These are phyloP conservation scores for Carassius auratus DNA, from an alignment of 2,113 vertebrate species.

Conservation along the genomic window DNA sequence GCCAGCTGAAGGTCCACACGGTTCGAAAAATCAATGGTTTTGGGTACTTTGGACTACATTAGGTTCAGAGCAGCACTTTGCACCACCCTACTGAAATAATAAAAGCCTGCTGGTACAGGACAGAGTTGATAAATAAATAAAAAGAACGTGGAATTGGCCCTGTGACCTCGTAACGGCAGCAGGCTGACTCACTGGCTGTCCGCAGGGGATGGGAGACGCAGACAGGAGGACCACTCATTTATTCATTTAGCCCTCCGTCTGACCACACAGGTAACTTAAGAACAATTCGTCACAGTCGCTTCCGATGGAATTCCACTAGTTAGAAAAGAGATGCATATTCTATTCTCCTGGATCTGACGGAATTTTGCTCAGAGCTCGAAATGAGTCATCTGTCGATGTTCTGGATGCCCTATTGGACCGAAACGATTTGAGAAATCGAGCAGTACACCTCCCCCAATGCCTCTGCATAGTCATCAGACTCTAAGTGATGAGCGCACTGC, in stretches of 20 bases:
- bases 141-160: slow-evolving; percentile 45
- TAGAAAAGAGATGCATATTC: neutral
- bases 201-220: neutral
- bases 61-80: neutral
- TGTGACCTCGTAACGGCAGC: slow-evolving; percentile 51
- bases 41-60: neutral
- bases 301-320: neutral
- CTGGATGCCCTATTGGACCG: neutral
- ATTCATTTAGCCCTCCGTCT: neutral
- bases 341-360: neutral
- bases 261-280: neutral
- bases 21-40: slow-evolving; percentile 11
- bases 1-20: neutral
- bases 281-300: neutral
- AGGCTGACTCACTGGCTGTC: slow-evolving; percentile 43
- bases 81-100: slow-evolving; percentile 33
- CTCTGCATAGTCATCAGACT: neutral
- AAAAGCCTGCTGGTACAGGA: slow-evolving; percentile 32
- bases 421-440: neutral
- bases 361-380: neutral
- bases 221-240: slow-evolving; percentile 34
- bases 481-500: neutral
- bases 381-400: neutral
- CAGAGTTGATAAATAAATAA: slow-evolving; percentile 51
- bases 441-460: neutral